A percentile compares a stretch with the other conserved stretches of the same genome.
Conservation (phyloP, 1,140 invertebrate genomes). For the Cryptotermes secundus region DNA sequence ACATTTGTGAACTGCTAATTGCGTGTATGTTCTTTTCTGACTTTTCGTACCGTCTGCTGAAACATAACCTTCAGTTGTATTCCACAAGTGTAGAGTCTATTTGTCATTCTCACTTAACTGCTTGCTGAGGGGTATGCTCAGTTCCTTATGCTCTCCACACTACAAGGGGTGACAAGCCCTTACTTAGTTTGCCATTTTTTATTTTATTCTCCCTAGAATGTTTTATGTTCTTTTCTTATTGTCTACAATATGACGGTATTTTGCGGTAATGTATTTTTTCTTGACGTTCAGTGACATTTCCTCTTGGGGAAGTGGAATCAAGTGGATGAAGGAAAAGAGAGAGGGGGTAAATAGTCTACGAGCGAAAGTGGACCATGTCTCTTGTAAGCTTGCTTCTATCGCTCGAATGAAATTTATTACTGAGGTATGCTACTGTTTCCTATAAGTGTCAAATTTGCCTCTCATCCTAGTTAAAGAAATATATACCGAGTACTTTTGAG, state of each 20-base stretch:
- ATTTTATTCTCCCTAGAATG: slow-evolving; percentile 13
- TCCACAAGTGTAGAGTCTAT: slow-evolving; percentile 11
- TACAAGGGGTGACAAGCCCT: slow-evolving; percentile 8
- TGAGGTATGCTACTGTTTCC: no score
- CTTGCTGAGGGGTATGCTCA: not conserved
- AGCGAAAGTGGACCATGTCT: not conserved
- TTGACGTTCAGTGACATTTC: slow-evolving; percentile 9
- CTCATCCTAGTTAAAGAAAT: no score
- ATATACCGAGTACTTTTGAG: no score
- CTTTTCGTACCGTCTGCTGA: not conserved
- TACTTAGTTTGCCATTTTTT: slow-evolving; percentile 17
- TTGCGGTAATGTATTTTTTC: slow-evolving; percentile 19
- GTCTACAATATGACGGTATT: slow-evolving; percentile 16
- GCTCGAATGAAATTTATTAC: no score
- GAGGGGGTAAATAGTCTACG: not conserved
- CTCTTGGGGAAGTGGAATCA: slow-evolving; percentile 12
- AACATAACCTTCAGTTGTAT: not conserved
- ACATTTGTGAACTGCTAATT: not conserved
- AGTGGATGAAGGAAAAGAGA: not conserved
- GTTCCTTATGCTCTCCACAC: not conserved
- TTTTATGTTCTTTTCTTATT: slow-evolving; percentile 15
- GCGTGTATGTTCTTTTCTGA: not conserved
- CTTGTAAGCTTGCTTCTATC: not conserved
- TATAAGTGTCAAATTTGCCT: no score
- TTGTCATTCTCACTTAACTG: slow-evolving; percentile 4